A percentile compares a stretch with the other conserved stretches of the same genome.
Evolutionary conservation across 2,113 vertebrate species (phyloP).

Genomic region (Cichladusa arquata): DNA sequence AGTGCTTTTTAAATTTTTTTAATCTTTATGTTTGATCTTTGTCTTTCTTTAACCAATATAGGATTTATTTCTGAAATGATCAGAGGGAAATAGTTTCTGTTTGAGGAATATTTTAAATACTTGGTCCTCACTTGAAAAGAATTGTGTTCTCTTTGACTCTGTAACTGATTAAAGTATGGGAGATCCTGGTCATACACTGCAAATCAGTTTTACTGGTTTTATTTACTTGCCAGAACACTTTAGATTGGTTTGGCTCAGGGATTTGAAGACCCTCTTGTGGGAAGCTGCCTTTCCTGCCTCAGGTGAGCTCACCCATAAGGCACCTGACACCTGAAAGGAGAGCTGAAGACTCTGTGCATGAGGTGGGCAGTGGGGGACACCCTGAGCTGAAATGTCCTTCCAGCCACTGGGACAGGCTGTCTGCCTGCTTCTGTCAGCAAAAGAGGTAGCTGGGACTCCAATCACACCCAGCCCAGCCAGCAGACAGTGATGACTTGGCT

Average conservation of each 20-base stretch:
- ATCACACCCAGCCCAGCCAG: not conserved
- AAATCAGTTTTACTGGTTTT: not conserved
- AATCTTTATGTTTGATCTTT: not conserved
- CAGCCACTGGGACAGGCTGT: not conserved
- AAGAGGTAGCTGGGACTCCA: not conserved
- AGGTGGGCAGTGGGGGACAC: rapidly evolving
- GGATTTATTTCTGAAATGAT: not conserved
- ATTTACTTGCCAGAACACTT: not conserved
- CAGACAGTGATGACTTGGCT: not conserved
- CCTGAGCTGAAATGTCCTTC: not conserved
- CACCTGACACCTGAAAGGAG: not conserved
- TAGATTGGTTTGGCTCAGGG: not conserved
- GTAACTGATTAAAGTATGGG: not conserved
- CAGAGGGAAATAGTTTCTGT: not conserved
- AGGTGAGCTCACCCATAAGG: not conserved
- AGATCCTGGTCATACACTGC: not conserved
- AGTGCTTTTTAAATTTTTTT: rapidly evolving
- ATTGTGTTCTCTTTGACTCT: not conserved
- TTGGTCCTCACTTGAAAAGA: not conserved
- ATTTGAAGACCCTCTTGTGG: not conserved
- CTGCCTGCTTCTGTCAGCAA: not conserved
- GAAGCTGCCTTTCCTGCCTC: not conserved
- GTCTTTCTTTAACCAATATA: not conserved
- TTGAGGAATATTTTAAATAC: not conserved
- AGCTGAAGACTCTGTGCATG: not conserved